phyloP scores from a whole-genome alignment of 1,140 invertebrate species.

The Vollenhovia emeryi region DNA sequence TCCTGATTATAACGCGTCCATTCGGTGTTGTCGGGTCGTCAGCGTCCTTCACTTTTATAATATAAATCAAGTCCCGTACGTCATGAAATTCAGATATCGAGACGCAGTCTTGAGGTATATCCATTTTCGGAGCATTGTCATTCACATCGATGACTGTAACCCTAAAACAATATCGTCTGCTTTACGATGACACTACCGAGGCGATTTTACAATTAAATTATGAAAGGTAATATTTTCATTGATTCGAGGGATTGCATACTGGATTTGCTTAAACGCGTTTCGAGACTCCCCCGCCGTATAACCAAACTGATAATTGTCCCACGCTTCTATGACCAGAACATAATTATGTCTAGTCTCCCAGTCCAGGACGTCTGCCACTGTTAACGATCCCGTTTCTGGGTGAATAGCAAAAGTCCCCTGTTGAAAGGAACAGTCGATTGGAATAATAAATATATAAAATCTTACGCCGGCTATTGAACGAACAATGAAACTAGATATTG shows the following conservation, averaged over 20 bases:
- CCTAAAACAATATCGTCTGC: slow-evolving; percentile 80
- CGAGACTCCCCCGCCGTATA: slow-evolving; percentile 95
- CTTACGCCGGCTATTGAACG: neutral
- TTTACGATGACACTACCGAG: neutral
- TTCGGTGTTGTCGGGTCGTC: slow-evolving; percentile 93
- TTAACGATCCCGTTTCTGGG: slow-evolving; percentile 92
- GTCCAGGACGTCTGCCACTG: slow-evolving; percentile 92
- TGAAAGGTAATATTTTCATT: neutral
- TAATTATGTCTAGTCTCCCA: slow-evolving; percentile 92
- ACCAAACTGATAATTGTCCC: slow-evolving; percentile 98
- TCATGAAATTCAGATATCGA: slow-evolving; percentile 96
- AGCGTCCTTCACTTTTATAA: slow-evolving; percentile 91
- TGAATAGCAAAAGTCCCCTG: slow-evolving; percentile 94
- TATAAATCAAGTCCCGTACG: slow-evolving; percentile 90
- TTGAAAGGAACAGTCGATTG: slow-evolving; percentile 40
- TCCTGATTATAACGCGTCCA: slow-evolving; percentile 90
- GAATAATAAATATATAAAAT: slow-evolving; percentile 84
- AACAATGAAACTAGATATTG: neutral
- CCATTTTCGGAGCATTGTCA: slow-evolving; percentile 92
- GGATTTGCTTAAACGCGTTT: slow-evolving; percentile 96
- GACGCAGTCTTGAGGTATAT: slow-evolving; percentile 89
- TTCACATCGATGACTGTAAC: slow-evolving; percentile 93
- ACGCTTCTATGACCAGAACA: slow-evolving; percentile 95
- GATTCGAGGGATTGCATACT: slow-evolving; percentile 86
- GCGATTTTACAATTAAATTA: neutral